Percentiles rank a stretch among this genome's conserved stretches.
Conservation (phyloP, 2,888 invertebrate genomes). For the Eupithecia abbreviata region DNA sequence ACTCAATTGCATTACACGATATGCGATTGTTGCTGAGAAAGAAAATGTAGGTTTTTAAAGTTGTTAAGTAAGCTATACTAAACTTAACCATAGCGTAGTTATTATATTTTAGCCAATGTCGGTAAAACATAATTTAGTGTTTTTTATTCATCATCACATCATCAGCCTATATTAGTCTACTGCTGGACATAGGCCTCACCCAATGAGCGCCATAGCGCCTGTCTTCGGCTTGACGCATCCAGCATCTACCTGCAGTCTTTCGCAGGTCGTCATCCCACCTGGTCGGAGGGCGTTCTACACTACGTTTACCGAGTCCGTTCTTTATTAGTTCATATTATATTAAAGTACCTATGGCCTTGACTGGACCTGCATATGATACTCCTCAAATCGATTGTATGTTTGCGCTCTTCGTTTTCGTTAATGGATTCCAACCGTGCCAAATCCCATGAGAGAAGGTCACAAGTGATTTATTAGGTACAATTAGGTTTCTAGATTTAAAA, state of each 20-base stretch:
- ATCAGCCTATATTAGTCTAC: too few relatives aligned
- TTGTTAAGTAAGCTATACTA: neutral
- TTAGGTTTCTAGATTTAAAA: neutral
- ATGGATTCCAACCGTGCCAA: constrained; percentile 28
- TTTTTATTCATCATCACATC: neutral
- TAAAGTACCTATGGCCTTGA: neutral
- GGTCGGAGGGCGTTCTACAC: too few relatives aligned
- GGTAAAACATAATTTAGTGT: neutral
- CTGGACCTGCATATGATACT: neutral
- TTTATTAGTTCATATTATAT: neutral
- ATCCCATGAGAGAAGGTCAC: constrained; percentile 25
- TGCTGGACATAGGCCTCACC: too few relatives aligned
- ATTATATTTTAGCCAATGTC: neutral
- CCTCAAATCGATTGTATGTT: neutral
- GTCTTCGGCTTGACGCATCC: too few relatives aligned
- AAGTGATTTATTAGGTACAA: constrained; percentile 11
- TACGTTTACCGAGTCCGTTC: too few relatives aligned
- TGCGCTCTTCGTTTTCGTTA: constrained; percentile 21
- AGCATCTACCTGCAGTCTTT: too few relatives aligned
- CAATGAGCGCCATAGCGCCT: too few relatives aligned
- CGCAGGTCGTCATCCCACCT: too few relatives aligned
- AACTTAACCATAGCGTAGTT: neutral
- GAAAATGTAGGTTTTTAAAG: neutral
- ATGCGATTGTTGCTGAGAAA: neutral
- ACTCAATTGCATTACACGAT: neutral